These are phyloP conservation scores for Camponotus fellah DNA, from an alignment of 2,888 invertebrate genomes.

Conservation along the genomic window DNA sequence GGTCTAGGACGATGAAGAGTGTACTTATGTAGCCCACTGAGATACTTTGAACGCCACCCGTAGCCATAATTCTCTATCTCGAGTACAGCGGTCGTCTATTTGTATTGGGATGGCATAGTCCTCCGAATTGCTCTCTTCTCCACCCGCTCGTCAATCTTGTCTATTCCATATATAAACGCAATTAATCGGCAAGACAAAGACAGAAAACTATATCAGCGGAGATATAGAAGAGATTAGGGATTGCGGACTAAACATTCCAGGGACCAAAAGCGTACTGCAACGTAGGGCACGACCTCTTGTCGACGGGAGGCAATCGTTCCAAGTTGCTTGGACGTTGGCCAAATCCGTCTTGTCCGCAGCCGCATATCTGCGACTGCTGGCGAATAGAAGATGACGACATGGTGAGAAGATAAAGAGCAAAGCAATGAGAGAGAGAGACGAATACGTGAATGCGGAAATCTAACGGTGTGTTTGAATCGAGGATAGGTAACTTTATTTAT, in stretches of 20 bases:
- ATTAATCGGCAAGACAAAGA: conserved; percentile 71
- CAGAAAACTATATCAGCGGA: conserved; percentile 43
- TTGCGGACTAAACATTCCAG: conserved; percentile 75
- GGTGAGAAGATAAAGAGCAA: conserved; percentile 31
- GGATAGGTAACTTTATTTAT: conserved; percentile 80
- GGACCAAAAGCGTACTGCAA: conserved; percentile 72
- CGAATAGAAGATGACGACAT: conserved; percentile 55
- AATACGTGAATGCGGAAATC: background rate
- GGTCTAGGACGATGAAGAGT: conserved; percentile 50
- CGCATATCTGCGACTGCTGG: conserved; percentile 73
- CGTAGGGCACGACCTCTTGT: conserved; percentile 45
- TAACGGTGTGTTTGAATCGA: conserved; percentile 22
- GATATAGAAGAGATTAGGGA: conserved; percentile 57
- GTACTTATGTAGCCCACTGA: conserved; percentile 31
- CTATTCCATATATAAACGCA: conserved; percentile 73
- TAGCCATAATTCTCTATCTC: conserved; percentile 53
- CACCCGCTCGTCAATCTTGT: conserved; percentile 56
- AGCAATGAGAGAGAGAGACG: conserved; percentile 34
- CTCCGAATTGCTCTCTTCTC: background rate
- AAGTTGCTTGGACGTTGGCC: conserved; percentile 83
- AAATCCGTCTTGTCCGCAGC: conserved; percentile 77
- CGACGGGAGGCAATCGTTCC: conserved; percentile 79
- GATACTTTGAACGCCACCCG: conserved; percentile 27
- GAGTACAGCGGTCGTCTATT: conserved; percentile 55
- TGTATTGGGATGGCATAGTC: conserved; percentile 46